Conservation (phyloP, 2,113 vertebrate species). For the Psittacula cyanocephala region DNA sequence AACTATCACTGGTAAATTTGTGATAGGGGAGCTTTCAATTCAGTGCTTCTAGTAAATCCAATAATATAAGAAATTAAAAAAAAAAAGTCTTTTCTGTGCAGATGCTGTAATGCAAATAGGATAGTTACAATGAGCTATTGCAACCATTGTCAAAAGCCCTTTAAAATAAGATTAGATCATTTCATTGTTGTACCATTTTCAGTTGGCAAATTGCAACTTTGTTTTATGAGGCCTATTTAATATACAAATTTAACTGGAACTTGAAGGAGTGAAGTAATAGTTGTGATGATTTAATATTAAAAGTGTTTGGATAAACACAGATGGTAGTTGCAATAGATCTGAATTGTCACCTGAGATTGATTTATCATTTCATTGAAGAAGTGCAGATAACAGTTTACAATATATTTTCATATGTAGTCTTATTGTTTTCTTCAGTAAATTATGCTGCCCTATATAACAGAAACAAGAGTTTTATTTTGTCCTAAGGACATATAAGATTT, state of each 20-base stretch:
- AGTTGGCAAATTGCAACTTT: background rate
- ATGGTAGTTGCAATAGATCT: slow-evolving; percentile 32
- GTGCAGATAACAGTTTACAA: background rate
- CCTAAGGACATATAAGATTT: background rate
- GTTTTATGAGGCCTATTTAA: slow-evolving; percentile 31
- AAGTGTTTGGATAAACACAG: slow-evolving; percentile 19
- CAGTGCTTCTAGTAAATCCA: background rate
- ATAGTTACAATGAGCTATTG: slow-evolving; percentile 38
- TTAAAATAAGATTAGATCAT: slow-evolving; percentile 44
- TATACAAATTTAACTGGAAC: slow-evolving; percentile 9
- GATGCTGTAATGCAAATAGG: background rate
- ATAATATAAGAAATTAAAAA: slow-evolving; percentile 25
- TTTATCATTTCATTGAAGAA: slow-evolving; percentile 23
- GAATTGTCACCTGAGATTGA: slow-evolving; percentile 39
- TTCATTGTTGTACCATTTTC: slow-evolving; percentile 18
- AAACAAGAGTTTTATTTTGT: background rate
- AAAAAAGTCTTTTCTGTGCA: background rate
- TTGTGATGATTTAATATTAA: slow-evolving; percentile 26
- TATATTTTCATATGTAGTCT: background rate
- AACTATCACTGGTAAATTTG: background rate
- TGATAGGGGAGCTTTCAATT: background rate
- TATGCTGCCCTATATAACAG: background rate
- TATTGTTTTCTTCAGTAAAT: slow-evolving; percentile 5
- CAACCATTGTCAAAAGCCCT: slow-evolving; percentile 23
- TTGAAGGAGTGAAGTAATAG: slow-evolving; percentile 25